These are phyloP conservation scores for Lasioglossum leucozonium DNA, from an alignment of 2,888 invertebrate species.

Conservation along the genomic window DNA sequence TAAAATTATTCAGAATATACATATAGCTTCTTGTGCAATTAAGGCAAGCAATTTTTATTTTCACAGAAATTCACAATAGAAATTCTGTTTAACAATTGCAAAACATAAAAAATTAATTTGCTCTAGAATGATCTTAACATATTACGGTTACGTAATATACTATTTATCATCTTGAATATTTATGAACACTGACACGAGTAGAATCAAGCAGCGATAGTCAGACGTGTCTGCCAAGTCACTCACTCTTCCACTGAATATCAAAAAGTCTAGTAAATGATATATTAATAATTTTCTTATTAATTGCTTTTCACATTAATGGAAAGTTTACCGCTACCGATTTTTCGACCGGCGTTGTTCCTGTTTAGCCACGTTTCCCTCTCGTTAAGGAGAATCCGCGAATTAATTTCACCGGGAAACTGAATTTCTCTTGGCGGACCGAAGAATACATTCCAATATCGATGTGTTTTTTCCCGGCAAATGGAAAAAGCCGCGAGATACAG, in stretches of 20 bases:
- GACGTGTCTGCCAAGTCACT: background rate
- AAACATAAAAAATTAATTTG: too few relatives aligned
- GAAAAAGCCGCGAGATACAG: background rate
- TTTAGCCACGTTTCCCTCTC: background rate
- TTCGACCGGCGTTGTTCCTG: background rate
- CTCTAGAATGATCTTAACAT: too few relatives aligned
- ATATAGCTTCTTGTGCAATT: background rate
- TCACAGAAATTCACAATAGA: too few relatives aligned
- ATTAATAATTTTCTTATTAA: background rate
- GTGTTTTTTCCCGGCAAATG: background rate
- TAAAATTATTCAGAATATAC: background rate
- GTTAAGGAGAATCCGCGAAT: background rate
- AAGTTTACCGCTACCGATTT: background rate
- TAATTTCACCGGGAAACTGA: background rate
- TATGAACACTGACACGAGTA: background rate
- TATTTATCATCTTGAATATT: too few relatives aligned
- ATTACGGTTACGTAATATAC: too few relatives aligned
- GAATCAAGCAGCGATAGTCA: background rate
- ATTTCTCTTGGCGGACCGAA: background rate
- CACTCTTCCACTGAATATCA: background rate
- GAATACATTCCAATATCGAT: background rate
- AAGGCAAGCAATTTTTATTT: background rate
- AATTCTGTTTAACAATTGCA: too few relatives aligned
- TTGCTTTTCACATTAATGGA: background rate
- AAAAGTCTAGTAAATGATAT: background rate